Percentiles rank a stretch among this genome's conserved stretches.
phyloP scores from a whole-genome alignment of 2,888 invertebrate genomes.

The Clanis bilineata region DNA sequence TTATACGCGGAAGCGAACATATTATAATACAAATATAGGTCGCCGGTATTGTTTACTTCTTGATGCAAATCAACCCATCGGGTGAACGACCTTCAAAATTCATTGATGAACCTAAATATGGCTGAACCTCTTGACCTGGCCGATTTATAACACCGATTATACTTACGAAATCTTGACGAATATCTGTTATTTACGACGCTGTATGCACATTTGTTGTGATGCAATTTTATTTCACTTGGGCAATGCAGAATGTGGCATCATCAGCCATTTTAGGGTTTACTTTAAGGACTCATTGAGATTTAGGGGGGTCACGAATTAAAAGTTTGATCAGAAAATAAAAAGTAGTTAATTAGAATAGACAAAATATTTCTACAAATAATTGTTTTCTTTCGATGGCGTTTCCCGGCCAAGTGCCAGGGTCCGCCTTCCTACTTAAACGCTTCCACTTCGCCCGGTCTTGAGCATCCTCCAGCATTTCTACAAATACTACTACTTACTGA shows the following conservation, averaged over 20 bases:
- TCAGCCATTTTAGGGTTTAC: not conserved
- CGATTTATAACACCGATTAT: conserved; percentile 8
- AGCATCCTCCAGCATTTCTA: no score
- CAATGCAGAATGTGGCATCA: not conserved
- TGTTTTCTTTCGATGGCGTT: no score
- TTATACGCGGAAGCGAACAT: not conserved
- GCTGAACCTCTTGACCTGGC: conserved; percentile 8
- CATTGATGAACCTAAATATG: not conserved
- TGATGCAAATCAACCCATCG: not conserved
- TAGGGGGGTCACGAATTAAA: no score
- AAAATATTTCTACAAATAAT: not conserved
- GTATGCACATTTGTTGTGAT: not conserved
- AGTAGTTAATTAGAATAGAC: not conserved
- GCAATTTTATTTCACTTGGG: conserved; percentile 5
- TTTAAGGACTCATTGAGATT: not conserved
- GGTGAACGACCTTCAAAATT: conserved; percentile 5
- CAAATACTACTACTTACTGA: no score
- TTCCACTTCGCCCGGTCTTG: no score
- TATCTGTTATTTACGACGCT: conserved; percentile 8
- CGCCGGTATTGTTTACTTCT: not conserved
- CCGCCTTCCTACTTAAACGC: no score
- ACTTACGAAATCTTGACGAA: conserved; percentile 11
- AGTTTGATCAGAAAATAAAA: not conserved
- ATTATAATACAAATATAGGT: not conserved
- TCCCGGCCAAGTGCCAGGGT: no score